Evolutionary conservation across 35 echinoderm and acorn worm genomes (phyloP).

Genomic region (Apostichopus californicus): DNA sequence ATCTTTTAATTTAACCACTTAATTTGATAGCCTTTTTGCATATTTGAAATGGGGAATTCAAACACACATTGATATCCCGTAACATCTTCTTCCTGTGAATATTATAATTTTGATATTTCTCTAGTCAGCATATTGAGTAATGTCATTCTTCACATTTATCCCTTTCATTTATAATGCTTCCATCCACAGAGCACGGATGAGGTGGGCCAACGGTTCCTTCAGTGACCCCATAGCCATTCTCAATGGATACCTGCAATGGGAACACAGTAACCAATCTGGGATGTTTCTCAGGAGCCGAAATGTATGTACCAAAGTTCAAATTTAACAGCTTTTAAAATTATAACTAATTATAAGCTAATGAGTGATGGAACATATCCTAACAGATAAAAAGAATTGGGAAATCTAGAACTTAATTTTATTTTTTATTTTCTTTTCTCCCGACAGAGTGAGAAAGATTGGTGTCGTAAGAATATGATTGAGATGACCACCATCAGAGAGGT

Average conservation of each 20-base stretch:
- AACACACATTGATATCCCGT: neutral
- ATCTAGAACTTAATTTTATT: too few relatives aligned
- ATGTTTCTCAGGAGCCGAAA: conserved; percentile 68
- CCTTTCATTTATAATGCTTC: neutral
- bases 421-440: neutral
- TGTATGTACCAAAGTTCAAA: conserved; percentile 51
- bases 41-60: too few relatives aligned
- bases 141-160: too few relatives aligned
- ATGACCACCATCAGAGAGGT: conserved; percentile 84
- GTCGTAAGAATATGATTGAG: conserved; percentile 86
- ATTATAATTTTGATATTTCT: too few relatives aligned
- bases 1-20: too few relatives aligned
- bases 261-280: conserved; percentile 59
- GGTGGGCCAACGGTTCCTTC: conserved; percentile 82
- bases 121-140: too few relatives aligned
- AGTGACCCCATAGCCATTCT: conserved; percentile 88
- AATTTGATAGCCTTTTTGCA: too few relatives aligned
- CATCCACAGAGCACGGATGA: conserved; percentile 71
- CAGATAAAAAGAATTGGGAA: too few relatives aligned
- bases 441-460: conserved; percentile 85
- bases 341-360: neutral
- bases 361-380: neutral
- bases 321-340: neutral
- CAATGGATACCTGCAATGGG: conserved; percentile 86
- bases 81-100: neutral